Base-by-base conservation (phyloP, 1,140 invertebrate genomes). In the Vanessa tameamea region DNA sequence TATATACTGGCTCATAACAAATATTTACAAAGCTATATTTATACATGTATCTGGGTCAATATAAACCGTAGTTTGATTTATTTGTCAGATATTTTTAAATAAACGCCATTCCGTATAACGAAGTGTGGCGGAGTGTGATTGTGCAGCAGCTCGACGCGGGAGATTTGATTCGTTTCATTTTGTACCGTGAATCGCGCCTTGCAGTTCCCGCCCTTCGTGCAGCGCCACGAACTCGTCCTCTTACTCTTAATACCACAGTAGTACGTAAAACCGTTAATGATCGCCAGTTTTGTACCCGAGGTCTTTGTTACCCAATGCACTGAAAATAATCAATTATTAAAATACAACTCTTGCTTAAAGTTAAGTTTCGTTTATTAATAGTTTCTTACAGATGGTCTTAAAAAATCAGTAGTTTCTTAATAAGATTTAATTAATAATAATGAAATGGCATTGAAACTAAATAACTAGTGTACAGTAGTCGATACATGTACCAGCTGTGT, bases 261-360 rank as follows among this genome's bases (percentile, higher is more conserved):
- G 47, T 75, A 83, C 13, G 77, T 76, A 20, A 75, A 78, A 20
- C 74, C 77, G 16, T 75, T 59, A 5, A 82, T 64, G 13, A 83
- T 14, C 13, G 80, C 78, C 7, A 82, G 13, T n/a, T 64, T 12
- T 26, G 55, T 75, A 12, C 82, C 82, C 7, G 57, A 5, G 6
- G 23, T 37, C 13, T 61, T 61, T 23, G 14, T 37, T n/a, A 73
- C 64, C 72, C 72, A 67, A 23, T 64, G 65, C n/a, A 73, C 72
- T 73, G 65, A 47, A 68, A 73, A 43, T 9, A 43, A 43, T 9
- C 7, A 6, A 43, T 43, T 43, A 43, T 43, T 8, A 43, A 9
- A 1, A 11, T 9, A 43, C 37, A 9, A 43, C 9, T 9, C 37
- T 43, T 43, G 9, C 8, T 3, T 20, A 20, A 20, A 20, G 20